These are phyloP conservation scores for Coccyzus lansbergi DNA, from an alignment of 2,797 vertebrate genomes.

Conservation along the genomic window DNA sequence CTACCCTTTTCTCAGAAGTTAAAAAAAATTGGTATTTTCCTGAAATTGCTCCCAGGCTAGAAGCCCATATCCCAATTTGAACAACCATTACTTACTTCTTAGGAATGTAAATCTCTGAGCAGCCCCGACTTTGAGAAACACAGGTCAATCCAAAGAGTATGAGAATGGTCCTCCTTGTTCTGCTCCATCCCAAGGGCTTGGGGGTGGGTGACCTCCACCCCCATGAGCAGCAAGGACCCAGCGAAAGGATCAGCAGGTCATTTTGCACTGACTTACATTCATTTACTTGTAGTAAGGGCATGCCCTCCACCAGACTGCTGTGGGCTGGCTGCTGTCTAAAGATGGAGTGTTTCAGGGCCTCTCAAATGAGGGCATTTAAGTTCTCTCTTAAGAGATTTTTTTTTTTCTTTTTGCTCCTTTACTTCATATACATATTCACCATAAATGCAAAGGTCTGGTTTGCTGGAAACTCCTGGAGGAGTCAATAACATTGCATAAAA, in stretches of 20 bases:
- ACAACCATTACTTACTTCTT: background rate
- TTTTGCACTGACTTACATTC: background rate
- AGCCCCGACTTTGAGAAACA: background rate
- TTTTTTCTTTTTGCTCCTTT: background rate
- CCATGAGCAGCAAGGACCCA: background rate
- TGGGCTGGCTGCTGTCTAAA: background rate
- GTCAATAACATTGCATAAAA: background rate
- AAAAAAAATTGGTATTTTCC: background rate
- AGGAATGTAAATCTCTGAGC: constrained; percentile 42
- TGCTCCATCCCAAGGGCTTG: background rate
- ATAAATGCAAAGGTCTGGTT: background rate
- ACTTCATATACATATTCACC: background rate
- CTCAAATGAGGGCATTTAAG: background rate
- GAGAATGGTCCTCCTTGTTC: constrained; percentile 53
- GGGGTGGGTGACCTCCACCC: background rate
- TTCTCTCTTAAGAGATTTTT: background rate
- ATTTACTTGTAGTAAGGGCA: background rate
- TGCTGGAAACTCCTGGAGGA: background rate
- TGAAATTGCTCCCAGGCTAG: background rate
- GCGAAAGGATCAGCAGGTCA: background rate
- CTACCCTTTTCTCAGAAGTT: background rate
- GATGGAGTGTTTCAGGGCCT: background rate
- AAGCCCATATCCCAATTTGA: background rate
- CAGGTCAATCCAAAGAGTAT: background rate
- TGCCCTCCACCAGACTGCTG: background rate